Evolutionary conservation across 2,888 invertebrate species (phyloP).

Genomic region (Sarcophaga carnaria): DNA sequence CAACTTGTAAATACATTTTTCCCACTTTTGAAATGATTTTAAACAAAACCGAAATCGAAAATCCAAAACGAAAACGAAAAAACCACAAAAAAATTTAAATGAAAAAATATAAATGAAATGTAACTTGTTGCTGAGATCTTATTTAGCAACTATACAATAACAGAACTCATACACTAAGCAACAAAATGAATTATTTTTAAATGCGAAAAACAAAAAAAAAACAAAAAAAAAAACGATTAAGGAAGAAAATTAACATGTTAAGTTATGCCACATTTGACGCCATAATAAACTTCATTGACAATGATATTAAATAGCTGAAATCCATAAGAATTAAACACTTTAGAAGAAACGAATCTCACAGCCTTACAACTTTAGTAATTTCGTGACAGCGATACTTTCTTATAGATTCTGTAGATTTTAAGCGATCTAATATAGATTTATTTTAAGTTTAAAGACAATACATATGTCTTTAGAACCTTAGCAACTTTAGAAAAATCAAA

Average conservation of each 20-base stretch:
- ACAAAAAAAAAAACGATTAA: not conserved
- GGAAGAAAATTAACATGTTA: constrained; percentile 56
- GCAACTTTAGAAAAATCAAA: too few relatives aligned
- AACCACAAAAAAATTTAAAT: not conserved
- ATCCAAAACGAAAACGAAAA: constrained; percentile 34
- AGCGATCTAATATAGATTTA: too few relatives aligned
- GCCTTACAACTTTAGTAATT: not conserved
- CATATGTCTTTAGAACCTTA: too few relatives aligned
- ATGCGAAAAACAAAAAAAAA: not conserved
- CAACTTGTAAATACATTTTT: constrained; percentile 59
- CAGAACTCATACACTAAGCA: constrained; percentile 8
- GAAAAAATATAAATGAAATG: constrained; percentile 27
- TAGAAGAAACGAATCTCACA: not conserved
- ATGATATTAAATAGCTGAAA: not conserved
- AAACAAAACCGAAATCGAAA: constrained; percentile 11
- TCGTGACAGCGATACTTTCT: too few relatives aligned
- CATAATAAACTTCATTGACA: constrained; percentile 32
- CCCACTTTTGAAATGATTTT: constrained; percentile 52
- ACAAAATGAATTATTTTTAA: constrained; percentile 17
- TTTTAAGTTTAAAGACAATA: too few relatives aligned
- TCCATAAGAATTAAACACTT: not conserved
- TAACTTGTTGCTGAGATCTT: constrained; percentile 45
- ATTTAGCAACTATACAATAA: constrained; percentile 31
- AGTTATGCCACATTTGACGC: constrained; percentile 69
- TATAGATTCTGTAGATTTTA: too few relatives aligned